Base-by-base conservation (phyloP, 2,888 invertebrate genomes). In the Thecocarcelia acutangulata region DNA sequence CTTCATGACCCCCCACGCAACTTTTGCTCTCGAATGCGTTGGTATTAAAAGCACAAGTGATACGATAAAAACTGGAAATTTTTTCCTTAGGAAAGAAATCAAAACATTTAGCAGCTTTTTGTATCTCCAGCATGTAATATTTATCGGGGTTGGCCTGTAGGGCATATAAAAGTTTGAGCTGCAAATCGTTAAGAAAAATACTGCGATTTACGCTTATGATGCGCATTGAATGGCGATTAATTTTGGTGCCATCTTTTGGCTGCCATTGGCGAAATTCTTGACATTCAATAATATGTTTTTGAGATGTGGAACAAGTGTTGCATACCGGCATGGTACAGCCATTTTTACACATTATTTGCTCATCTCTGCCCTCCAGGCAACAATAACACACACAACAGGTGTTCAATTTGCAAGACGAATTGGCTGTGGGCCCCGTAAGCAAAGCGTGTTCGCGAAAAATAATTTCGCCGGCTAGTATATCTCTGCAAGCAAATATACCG, bases 291-390 rank as follows among this genome's bases (percentile, higher is more conserved):
- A 88, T 86, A 90, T 96, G 96, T 8, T 87, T 86, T 15, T 89
- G 85, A 9, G 92, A 92, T 83, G 92, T 90, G 86, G 93, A 92
- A 88, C 96, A 96, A 70, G 88, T 87, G 72, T 90, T 87, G 88
- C 96, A 96, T 52, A 96, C 91, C n/a, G 94, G 93, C 85, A 96
- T 91, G 0, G 94, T 93, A 87, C 96, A 96, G 64, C 92, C 92
- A 44, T 91, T 92, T 42, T 91, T 88, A 87, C 96, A 96, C 52
- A 93, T 76, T 0, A 84, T 85, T 3, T 85, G 80, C 15, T 84
- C 79, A 61, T 87, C 86, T 54, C 90, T 72, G 15, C 85, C 85
- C 24, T 91, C 83, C 13, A 92, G 87, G 46, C 89, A 89, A 84
- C 92, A 92, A 85, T 92, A 93, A 87, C 95, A 96, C 63, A 92